These are phyloP conservation scores for Cephus sareptanus DNA, from an alignment of 2,888 invertebrate genomes.

Conservation along the genomic window DNA sequence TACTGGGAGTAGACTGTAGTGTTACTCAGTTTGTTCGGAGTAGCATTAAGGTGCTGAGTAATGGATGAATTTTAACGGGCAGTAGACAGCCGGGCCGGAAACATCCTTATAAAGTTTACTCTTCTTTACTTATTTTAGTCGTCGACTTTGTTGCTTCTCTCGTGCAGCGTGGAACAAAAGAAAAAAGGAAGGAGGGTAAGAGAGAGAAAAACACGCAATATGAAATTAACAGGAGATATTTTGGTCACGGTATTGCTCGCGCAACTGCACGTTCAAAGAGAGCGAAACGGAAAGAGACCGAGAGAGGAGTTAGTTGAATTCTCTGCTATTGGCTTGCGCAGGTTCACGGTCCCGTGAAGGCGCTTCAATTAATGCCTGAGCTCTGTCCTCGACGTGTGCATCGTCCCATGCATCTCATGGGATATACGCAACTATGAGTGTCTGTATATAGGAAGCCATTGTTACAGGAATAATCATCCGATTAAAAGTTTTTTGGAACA, in stretches of 20 bases:
- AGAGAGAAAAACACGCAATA: neutral
- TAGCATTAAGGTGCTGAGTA: neutral
- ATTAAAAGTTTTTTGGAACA: too few species aligned
- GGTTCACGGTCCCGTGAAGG: slow-evolving; percentile 22
- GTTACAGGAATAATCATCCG: neutral
- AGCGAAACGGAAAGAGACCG: slow-evolving; percentile 20
- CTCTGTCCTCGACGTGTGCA: neutral
- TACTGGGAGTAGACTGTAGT: neutral
- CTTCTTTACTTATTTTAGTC: neutral
- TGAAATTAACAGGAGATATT: neutral
- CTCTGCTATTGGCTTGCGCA: slow-evolving; percentile 8
- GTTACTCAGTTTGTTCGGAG: neutral
- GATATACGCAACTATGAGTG: neutral
- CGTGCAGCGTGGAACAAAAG: neutral
- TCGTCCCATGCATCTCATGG: neutral
- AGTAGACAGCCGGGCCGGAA: neutral
- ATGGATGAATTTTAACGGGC: neutral
- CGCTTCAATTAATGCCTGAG: neutral
- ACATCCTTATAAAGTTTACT: neutral
- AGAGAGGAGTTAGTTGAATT: slow-evolving; percentile 24
- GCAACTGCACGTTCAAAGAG: slow-evolving; percentile 19
- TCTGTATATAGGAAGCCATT: neutral
- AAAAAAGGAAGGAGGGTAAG: neutral
- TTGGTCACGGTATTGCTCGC: slow-evolving; percentile 5
- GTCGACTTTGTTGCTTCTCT: neutral